Base-by-base conservation (phyloP, 35 echinoderm and acorn worm species). In the Acanthaster planci region DNA sequence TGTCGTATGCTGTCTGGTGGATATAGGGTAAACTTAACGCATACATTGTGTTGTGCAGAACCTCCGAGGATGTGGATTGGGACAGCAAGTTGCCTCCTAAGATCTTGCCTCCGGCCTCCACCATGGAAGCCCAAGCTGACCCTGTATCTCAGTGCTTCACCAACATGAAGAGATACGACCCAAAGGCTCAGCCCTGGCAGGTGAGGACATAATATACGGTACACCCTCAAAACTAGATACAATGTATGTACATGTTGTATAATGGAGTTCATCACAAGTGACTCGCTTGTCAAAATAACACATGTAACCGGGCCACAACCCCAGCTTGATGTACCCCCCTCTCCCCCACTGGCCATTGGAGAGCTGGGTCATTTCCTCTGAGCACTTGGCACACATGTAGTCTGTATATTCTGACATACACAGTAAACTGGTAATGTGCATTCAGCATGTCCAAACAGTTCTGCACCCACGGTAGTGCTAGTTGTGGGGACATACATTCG, bases 41-140 rank as follows among this genome's bases (percentile, higher is more conserved):
- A 4, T 47, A 6, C 12, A 6, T 47, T 47, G 4, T 47, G 4
- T 6, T 12, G 42, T 47, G 38, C 82, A 97, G 95, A 42, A 29
- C 85, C 52, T 93, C 93, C 82, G 88, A 97, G 81, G 91, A 90
- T 2, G 84, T 97, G 5, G 85, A 91, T 58, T 97, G 95, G 95
- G 95, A 97, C 78, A 79, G 42, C 38, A 97, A 90, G 76, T 40
- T 97, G 37, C 44, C 95, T 0, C 92, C 92, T n/a, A 97, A 91
- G 52, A 91, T 97, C 0, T 18, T 88, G 32, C 95, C 95, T 38
- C 95, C 91, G 19, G 87, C 88, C 23, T 87, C 91, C 4, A 97
- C 95, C 0, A 54, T 93, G 3, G 95, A 97, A 81, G 78, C 37
- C 38, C 91, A 90, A 81, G 44, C 95, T 39, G 92, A 93, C 59